Percentiles rank a stretch among this genome's conserved stretches.
phyloP scores from a whole-genome alignment of 2,888 invertebrate species.

The Adelphocoris suturalis region DNA sequence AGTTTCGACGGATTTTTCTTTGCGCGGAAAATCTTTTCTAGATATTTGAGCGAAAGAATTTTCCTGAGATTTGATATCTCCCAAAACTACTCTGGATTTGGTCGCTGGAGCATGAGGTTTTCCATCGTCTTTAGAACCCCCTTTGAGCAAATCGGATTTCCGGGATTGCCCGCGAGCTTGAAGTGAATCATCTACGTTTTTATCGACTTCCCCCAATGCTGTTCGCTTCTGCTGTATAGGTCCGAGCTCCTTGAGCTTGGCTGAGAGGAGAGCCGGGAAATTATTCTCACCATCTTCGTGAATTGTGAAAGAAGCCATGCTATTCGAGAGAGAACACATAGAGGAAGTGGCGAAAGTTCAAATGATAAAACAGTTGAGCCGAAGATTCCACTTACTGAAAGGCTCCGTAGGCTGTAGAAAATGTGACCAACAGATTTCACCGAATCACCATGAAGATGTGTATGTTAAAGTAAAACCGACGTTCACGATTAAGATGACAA shows the following conservation, averaged over 20 bases:
- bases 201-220: constrained; percentile 46
- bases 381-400: constrained; percentile 21
- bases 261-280: constrained; percentile 9
- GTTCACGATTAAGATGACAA: not conserved
- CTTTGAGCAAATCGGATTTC: not conserved
- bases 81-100: not conserved
- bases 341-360: constrained; percentile 23
- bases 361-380: constrained; percentile 20
- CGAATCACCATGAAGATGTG: not conserved
- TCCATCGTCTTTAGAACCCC: not conserved
- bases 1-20: not conserved
- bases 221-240: constrained; percentile 50
- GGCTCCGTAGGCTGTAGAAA: not conserved
- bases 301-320: constrained; percentile 87
- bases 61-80: constrained; percentile 27
- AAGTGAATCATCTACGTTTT: constrained; percentile 20
- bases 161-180: not conserved
- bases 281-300: constrained; percentile 88
- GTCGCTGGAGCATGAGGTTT: not conserved
- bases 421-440: not conserved
- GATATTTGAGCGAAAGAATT: not conserved
- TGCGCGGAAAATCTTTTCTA: not conserved
- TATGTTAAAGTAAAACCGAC: too few species aligned
- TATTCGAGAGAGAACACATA: constrained; percentile 67
- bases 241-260: constrained; percentile 17